A percentile compares a stretch with the other conserved stretches of the same genome.
Evolutionary conservation across 2,113 vertebrate species (phyloP).

Genomic region (Suricata suricatta): DNA sequence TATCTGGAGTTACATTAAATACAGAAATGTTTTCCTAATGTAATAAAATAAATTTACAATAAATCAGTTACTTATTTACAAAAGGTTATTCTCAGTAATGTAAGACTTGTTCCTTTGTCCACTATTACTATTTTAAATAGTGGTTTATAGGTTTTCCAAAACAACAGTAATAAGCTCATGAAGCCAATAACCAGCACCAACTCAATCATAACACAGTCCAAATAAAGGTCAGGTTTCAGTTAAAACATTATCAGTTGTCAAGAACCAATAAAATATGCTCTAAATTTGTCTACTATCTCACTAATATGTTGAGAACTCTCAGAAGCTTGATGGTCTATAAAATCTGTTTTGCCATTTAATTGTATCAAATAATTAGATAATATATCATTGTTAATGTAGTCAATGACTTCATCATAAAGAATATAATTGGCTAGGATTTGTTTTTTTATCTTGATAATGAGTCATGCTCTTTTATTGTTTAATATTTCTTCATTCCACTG

Average conservation of each 20-base stretch:
- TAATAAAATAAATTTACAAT: neutral
- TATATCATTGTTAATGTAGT: constrained; percentile 69
- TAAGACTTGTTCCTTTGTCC: neutral
- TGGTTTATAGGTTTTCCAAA: neutral
- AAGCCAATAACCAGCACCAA: neutral
- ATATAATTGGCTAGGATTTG: constrained; percentile 68
- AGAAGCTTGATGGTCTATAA: constrained; percentile 53
- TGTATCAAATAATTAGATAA: constrained; percentile 73
- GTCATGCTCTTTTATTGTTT: neutral
- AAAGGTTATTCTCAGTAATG: neutral
- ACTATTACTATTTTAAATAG: neutral
- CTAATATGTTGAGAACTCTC: neutral
- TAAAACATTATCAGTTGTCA: neutral
- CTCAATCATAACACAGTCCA: neutral
- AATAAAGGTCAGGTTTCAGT: neutral
- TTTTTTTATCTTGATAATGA: constrained; percentile 46
- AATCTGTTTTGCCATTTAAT: constrained; percentile 72
- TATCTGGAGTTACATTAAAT: neutral
- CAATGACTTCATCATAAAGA: constrained; percentile 65
- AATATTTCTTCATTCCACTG: neutral
- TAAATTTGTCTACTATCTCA: neutral
- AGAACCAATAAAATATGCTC: neutral
- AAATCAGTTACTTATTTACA: neutral
- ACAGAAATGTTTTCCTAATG: neutral
- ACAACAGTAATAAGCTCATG: neutral